Percentiles rank a stretch among this genome's conserved stretches.
phyloP scores from a whole-genome alignment of 2,888 invertebrate genomes.

The Tachina grossa region DNA sequence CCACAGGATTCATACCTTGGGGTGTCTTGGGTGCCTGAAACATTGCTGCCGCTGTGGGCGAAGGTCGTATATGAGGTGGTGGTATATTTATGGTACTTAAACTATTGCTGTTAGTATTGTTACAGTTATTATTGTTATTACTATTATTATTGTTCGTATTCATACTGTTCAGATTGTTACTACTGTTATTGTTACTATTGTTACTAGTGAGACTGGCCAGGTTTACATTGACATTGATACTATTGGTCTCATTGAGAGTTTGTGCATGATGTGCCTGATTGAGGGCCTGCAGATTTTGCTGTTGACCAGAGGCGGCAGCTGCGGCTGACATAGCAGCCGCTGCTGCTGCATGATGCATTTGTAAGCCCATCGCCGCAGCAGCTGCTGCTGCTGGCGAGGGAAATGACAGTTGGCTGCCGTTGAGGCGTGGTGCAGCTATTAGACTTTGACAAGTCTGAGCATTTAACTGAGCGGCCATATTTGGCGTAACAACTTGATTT shows the following conservation, averaged over 20 bases:
- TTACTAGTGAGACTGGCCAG: slow-evolving; percentile 62
- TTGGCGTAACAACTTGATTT: slow-evolving; percentile 65
- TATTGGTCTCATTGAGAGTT: slow-evolving; percentile 56
- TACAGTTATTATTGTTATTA: slow-evolving; percentile 79
- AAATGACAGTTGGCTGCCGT: slow-evolving; percentile 83
- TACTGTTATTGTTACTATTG: slow-evolving; percentile 56
- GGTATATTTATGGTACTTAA: slow-evolving; percentile 85
- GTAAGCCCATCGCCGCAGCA: slow-evolving; percentile 83
- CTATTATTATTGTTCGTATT: slow-evolving; percentile 67
- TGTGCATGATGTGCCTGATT: slow-evolving; percentile 59
- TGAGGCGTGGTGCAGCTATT: slow-evolving; percentile 85
- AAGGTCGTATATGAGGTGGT: slow-evolving; percentile 87
- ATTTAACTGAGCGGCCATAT: slow-evolving; percentile 76
- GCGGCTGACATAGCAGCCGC: slow-evolving; percentile 80
- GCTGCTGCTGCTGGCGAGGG: slow-evolving; percentile 82
- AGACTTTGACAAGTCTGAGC: slow-evolving; percentile 78
- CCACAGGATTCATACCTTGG: slow-evolving; percentile 84
- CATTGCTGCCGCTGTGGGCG: slow-evolving; percentile 88
- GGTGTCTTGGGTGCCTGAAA: slow-evolving; percentile 94
- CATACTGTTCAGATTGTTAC: slow-evolving; percentile 67
- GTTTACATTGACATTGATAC: slow-evolving; percentile 56
- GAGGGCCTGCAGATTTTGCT: slow-evolving; percentile 57
- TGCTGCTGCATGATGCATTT: slow-evolving; percentile 83
- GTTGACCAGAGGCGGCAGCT: slow-evolving; percentile 76
- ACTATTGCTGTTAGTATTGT: slow-evolving; percentile 80